A percentile compares a stretch with the other conserved stretches of the same genome.
phyloP scores from a whole-genome alignment of 2,113 vertebrate species.

The Macquaria ambigua region DNA sequence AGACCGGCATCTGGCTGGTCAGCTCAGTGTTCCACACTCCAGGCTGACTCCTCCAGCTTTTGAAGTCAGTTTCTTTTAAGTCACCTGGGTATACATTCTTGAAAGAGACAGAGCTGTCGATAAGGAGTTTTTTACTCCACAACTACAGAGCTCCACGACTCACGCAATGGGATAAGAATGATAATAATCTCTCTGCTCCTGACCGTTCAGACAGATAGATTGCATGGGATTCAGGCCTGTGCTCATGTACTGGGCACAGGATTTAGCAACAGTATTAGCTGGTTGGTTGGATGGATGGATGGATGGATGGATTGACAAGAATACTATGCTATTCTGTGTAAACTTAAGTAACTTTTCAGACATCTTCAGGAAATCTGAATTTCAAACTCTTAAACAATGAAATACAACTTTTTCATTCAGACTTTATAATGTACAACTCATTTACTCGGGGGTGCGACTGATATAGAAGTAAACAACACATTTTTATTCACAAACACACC shows the following conservation, averaged over 20 bases:
- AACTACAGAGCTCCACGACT: constrained; percentile 29
- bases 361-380: constrained; percentile 28
- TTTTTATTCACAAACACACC: constrained; percentile 70
- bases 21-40: constrained; percentile 43
- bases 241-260: background rate
- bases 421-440: constrained; percentile 23
- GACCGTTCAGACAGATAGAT: constrained; percentile 20
- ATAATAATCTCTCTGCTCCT: constrained; percentile 38
- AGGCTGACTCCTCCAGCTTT: constrained; percentile 36
- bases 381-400: background rate
- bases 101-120: constrained; percentile 22
- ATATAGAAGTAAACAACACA: constrained; percentile 69
- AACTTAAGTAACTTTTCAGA: constrained; percentile 5
- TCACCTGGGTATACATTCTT: constrained; percentile 39
- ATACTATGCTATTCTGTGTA: constrained; percentile 1
- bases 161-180: constrained; percentile 9
- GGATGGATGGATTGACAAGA: background rate
- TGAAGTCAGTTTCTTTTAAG: constrained; percentile 54
- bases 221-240: background rate
- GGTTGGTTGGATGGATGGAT: background rate
- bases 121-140: constrained; percentile 38
- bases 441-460: constrained; percentile 50
- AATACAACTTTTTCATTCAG: constrained; percentile 29
- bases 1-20: constrained; percentile 42
- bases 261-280: background rate